Conservation (phyloP, 2,113 vertebrate species). For the Eupsittula cactorum region DNA sequence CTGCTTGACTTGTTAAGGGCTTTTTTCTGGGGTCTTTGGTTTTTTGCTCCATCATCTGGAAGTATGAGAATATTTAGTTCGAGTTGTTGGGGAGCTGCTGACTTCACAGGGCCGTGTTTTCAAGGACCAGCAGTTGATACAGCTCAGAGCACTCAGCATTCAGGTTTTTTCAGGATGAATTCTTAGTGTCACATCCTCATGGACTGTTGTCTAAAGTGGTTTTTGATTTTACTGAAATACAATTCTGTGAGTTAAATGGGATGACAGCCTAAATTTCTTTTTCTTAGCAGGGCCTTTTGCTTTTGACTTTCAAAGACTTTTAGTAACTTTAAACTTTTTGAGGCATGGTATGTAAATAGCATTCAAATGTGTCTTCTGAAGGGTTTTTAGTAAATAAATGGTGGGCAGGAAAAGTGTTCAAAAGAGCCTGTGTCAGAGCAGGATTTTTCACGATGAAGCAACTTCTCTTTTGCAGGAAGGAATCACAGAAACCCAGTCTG, state of each 20-base stretch:
- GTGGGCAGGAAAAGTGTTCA: neutral
- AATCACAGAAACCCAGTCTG: neutral
- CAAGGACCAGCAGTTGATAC: neutral
- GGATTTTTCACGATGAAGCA: conserved; percentile 21
- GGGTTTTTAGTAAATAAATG: neutral
- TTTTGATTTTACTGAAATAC: neutral
- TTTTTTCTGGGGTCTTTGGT: neutral
- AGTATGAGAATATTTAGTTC: neutral
- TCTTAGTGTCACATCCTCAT: neutral
- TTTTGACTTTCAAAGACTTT: neutral
- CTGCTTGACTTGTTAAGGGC: neutral
- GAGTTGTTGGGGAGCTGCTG: neutral
- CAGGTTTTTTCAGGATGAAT: neutral
- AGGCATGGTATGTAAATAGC: neutral
- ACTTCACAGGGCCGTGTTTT: neutral
- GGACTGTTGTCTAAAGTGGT: neutral
- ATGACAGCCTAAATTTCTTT: neutral
- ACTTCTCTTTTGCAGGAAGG: neutral
- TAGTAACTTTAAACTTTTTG: neutral
- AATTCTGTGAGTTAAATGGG: neutral
- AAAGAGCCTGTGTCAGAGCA: neutral
- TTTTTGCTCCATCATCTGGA: neutral
- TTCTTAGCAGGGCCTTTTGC: neutral
- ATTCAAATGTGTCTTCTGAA: neutral
- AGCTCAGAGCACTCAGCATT: neutral